Percentiles rank a stretch among this genome's conserved stretches.
Conservation (phyloP, 2,888 invertebrate species). For the Sarcophaga caerulescens region DNA sequence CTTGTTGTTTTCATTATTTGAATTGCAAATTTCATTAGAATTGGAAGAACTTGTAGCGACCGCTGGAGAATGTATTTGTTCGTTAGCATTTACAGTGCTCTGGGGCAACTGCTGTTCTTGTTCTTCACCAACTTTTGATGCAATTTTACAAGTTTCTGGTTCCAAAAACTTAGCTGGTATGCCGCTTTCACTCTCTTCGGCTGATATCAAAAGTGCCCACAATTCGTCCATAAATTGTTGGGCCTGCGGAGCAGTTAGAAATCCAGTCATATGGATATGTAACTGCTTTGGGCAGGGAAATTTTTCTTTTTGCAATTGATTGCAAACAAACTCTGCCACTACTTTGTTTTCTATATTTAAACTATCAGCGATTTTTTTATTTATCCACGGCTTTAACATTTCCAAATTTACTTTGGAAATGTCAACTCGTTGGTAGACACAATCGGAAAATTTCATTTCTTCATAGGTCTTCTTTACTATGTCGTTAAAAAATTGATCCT, state of each 20-base stretch:
- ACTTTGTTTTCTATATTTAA: conserved; percentile 99
- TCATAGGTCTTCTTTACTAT: conserved; percentile 99
- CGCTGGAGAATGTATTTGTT: conserved; percentile 74
- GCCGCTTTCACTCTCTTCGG: conserved; percentile 96
- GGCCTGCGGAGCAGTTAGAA: conserved; percentile 98
- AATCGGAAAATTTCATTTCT: conserved; percentile 99
- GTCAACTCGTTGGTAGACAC: conserved; percentile 96
- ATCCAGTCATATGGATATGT: conserved; percentile 99
- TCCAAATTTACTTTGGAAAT: conserved; percentile 99
- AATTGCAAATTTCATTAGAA: too few relatives aligned
- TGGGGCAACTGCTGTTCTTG: conserved; percentile 70
- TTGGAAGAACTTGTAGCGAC: too few relatives aligned
- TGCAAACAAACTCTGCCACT: conserved; percentile 98
- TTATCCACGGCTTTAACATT: conserved; percentile 99
- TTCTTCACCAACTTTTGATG: conserved; percentile 85
- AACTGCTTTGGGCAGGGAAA: conserved; percentile 98
- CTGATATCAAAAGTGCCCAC: conserved; percentile 96
- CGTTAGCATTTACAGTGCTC: conserved; percentile 70
- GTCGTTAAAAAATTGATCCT: conserved; percentile 99
- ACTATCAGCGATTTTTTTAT: conserved; percentile 96
- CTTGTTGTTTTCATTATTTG: conserved; percentile 70
- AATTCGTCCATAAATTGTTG: conserved; percentile 98
- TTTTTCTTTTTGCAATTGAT: conserved; percentile 96
- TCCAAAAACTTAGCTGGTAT: conserved; percentile 97
- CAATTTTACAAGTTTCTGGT: conserved; percentile 97